Conservation (phyloP, 2,113 vertebrate species). For the Illadopsis cleaveri region DNA sequence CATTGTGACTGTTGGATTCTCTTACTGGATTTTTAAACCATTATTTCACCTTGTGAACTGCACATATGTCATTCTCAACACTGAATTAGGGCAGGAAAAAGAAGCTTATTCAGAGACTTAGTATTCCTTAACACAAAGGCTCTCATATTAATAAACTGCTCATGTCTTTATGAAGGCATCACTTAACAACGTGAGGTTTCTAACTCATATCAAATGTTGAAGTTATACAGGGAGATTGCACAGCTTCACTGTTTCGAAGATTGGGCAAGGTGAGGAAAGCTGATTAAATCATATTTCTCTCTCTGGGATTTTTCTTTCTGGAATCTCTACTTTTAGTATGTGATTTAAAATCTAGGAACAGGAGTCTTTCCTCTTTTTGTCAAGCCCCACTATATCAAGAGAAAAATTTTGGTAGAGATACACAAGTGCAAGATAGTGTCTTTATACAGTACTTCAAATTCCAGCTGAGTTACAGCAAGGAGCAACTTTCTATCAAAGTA, state of each 20-base stretch:
- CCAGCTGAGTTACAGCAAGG: not conserved
- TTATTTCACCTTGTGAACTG: not conserved
- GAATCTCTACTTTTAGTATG: not conserved
- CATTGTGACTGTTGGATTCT: not conserved
- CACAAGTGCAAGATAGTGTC: not conserved
- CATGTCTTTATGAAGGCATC: not conserved
- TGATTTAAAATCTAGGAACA: not conserved
- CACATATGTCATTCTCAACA: not conserved
- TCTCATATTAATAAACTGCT: not conserved
- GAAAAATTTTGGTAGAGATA: not conserved
- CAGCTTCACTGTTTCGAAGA: not conserved
- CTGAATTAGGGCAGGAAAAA: not conserved
- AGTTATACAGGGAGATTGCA: not conserved
- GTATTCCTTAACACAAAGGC: rapidly evolving
- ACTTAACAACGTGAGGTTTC: not conserved
- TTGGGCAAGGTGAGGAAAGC: not conserved
- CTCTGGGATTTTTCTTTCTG: not conserved
- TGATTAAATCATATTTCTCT: not conserved
- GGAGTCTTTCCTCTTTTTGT: not conserved
- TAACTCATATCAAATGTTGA: not conserved
- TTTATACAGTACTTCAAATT: not conserved
- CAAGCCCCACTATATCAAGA: not conserved
- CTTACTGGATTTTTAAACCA: not conserved
- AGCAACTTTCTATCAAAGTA: not conserved
- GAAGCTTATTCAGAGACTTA: not conserved